A percentile compares a stretch with the other conserved stretches of the same genome.
phyloP scores from a whole-genome alignment of 2,888 invertebrate species.

The Eledona agricola region DNA sequence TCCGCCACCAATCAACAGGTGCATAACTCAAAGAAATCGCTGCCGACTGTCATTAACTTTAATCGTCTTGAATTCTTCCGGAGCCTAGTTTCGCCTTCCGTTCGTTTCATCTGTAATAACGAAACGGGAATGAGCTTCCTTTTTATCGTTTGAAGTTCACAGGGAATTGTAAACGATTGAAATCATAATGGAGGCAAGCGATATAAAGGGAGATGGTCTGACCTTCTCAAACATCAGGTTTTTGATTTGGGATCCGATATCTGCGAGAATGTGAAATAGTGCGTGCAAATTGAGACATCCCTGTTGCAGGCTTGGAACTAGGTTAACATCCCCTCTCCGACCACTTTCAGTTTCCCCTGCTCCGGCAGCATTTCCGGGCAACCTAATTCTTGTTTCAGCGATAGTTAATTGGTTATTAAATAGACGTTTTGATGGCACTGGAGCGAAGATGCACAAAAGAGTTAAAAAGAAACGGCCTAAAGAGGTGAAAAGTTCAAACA shows the following conservation, averaged over 20 bases:
- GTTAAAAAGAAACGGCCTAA: too few relatives aligned
- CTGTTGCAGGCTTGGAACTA: slow-evolving; percentile 39
- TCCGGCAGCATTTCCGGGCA: slow-evolving; percentile 49
- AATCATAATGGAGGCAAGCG: slow-evolving; percentile 11
- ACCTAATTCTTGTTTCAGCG: slow-evolving; percentile 51
- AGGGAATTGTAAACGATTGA: slow-evolving; percentile 8
- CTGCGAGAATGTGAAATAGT: too few relatives aligned
- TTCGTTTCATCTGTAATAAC: slow-evolving; percentile 9
- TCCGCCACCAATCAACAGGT: slow-evolving; percentile 21
- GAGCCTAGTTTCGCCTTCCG: too few relatives aligned
- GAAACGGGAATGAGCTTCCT: slow-evolving; percentile 8
- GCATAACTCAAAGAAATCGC: slow-evolving; percentile 16
- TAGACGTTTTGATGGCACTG: slow-evolving; percentile 50
- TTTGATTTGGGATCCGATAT: too few relatives aligned
- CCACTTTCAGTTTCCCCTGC: slow-evolving; percentile 41
- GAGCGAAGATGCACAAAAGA: too few relatives aligned
- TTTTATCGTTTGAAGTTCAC: slow-evolving; percentile 9
- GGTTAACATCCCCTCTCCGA: slow-evolving; percentile 42
- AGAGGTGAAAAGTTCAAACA: too few relatives aligned
- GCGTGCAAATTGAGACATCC: slow-evolving; percentile 20
- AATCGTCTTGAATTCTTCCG: slow-evolving; percentile 22
- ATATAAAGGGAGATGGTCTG: not conserved
- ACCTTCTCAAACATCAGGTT: not conserved
- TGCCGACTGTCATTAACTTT: slow-evolving; percentile 16
- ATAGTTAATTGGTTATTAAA: slow-evolving; percentile 54